Conservation (phyloP, 2,888 invertebrate species). For the Graphium colonna region DNA sequence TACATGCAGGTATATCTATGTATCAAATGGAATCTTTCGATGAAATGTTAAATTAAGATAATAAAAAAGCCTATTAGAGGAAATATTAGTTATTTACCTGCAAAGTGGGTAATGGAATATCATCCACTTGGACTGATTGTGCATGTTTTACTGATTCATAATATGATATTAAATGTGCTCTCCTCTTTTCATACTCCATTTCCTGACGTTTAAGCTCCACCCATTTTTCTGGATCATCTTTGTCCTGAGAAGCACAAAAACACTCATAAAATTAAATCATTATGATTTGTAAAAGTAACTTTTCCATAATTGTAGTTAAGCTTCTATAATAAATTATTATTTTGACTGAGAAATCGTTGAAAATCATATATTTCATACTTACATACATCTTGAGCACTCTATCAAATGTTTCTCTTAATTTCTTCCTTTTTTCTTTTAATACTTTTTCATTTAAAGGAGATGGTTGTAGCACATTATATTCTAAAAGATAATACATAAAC, state of each 20-base stretch:
- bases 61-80: too few relatives aligned
- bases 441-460: constrained; percentile 98
- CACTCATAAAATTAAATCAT: too few relatives aligned
- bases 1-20: too few relatives aligned
- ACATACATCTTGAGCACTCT: constrained; percentile 97
- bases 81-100: constrained; percentile 63
- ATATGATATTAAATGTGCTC: constrained; percentile 92
- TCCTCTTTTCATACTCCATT: constrained; percentile 94
- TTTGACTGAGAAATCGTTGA: constrained; percentile 2
- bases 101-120: constrained; percentile 93
- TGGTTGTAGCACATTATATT: constrained; percentile 96
- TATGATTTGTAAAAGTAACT: too few relatives aligned
- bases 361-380: constrained; percentile 80
- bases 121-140: constrained; percentile 96
- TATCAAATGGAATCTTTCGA: too few relatives aligned
- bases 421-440: constrained; percentile 96
- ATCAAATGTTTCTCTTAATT: constrained; percentile 96
- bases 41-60: too few relatives aligned
- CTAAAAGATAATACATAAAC: constrained; percentile 78
- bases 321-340: too few relatives aligned
- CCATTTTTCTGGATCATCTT: constrained; percentile 97
- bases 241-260: constrained; percentile 82
- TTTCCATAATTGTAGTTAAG: too few relatives aligned
- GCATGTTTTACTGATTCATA: constrained; percentile 97
- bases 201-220: constrained; percentile 94